Evolutionary conservation across 2,888 invertebrate genomes (phyloP).

Genomic region (Acanthosepion pharaonis): DNA sequence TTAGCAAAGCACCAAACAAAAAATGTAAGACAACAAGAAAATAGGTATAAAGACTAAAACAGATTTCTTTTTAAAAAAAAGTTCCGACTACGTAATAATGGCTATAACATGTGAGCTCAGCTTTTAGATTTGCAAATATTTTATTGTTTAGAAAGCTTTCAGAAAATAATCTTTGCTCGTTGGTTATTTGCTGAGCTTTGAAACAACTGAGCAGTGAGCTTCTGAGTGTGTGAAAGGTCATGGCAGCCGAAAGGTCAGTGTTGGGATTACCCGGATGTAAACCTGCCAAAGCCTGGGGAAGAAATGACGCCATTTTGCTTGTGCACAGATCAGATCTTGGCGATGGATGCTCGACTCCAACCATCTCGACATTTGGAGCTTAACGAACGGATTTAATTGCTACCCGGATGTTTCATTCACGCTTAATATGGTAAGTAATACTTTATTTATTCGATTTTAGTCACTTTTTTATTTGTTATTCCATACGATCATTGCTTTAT

Average conservation of each 20-base stretch:
- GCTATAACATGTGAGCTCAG: not conserved
- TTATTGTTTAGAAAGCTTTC: not conserved
- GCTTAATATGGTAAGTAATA: conserved; percentile 45
- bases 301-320: conserved; percentile 46
- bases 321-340: conserved; percentile 38
- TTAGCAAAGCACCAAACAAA: too few species aligned
- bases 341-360: conserved; percentile 42
- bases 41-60: not conserved
- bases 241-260: conserved; percentile 42
- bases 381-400: conserved; percentile 47
- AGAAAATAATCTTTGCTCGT: not conserved
- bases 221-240: conserved; percentile 44
- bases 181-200: not conserved
- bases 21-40: not conserved
- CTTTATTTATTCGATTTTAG: conserved; percentile 36
- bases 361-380: conserved; percentile 44
- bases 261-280: conserved; percentile 47
- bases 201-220: conserved; percentile 37
- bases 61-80: not conserved
- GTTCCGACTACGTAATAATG: not conserved
- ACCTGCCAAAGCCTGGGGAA: conserved; percentile 45
- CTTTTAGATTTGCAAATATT: not conserved
- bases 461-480: not conserved
- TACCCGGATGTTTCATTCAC: conserved; percentile 46
- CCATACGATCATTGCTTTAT: not conserved